Conservation (phyloP, 2,797 vertebrate species). For the Capromys pilorides region DNA sequence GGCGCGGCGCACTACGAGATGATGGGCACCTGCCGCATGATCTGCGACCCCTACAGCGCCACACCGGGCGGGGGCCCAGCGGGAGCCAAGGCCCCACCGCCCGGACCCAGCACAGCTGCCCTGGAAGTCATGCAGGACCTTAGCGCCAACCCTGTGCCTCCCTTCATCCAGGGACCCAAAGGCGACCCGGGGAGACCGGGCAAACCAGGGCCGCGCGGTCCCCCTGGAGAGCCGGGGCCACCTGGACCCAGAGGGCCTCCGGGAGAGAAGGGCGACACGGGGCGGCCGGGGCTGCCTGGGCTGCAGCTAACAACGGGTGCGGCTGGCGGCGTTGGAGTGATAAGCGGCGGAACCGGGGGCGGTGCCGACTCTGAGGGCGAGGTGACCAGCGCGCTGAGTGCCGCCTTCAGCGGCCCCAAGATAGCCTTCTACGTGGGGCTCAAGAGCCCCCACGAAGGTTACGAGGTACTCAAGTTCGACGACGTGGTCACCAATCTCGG, state of each 20-base stretch:
- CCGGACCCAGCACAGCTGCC: slow-evolving; percentile 87
- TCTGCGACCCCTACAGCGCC: slow-evolving; percentile 94
- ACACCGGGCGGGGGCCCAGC: slow-evolving; percentile 87
- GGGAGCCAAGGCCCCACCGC: slow-evolving; percentile 75
- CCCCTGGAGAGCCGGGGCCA: slow-evolving; percentile 92
- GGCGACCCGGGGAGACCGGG: slow-evolving; percentile 92
- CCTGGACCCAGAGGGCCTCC: slow-evolving; percentile 93
- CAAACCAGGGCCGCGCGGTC: slow-evolving; percentile 91
- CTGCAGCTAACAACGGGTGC: slow-evolving; percentile 82
- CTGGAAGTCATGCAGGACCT: slow-evolving; percentile 93
- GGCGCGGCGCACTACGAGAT: slow-evolving; percentile 94
- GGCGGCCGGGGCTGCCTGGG: slow-evolving; percentile 87
- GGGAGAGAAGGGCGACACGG: slow-evolving; percentile 89
- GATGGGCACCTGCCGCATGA: slow-evolving; percentile 98
- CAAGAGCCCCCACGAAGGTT: slow-evolving; percentile 96
- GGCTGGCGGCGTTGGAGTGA: slow-evolving; percentile 83
- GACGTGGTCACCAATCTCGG: slow-evolving; percentile 97
- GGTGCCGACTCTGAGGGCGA: slow-evolving; percentile 84
- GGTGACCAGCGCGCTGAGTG: slow-evolving; percentile 86
- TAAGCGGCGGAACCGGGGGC: slow-evolving; percentile 83
- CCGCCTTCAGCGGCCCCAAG: slow-evolving; percentile 86
- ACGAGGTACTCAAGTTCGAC: slow-evolving; percentile 96
- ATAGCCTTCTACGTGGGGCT: slow-evolving; percentile 97
- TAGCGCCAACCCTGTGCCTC: slow-evolving; percentile 89
- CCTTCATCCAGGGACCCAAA: slow-evolving; percentile 92